Evolutionary conservation across 2,797 vertebrate genomes (phyloP).

Genomic region (Rhadinocentrus ornatus): DNA sequence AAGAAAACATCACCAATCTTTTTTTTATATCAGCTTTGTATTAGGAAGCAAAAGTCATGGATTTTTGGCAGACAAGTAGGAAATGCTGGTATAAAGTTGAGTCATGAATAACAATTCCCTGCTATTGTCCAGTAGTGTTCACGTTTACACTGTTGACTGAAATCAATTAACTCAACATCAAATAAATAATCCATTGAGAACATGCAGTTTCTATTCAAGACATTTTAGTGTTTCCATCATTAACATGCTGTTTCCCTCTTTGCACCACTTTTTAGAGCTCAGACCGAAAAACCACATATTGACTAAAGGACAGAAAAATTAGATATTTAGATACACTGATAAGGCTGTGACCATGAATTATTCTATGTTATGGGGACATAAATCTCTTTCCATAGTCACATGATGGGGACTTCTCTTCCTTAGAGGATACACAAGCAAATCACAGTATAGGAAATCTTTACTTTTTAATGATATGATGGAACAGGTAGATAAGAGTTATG

Average conservation of each 20-base stretch:
- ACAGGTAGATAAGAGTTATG: neutral
- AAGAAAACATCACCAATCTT: conserved; percentile 23
- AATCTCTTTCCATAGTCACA: neutral
- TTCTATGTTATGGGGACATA: neutral
- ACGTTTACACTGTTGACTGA: conserved; percentile 9
- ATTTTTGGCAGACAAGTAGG: conserved; percentile 14
- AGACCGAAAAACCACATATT: conserved; percentile 11
- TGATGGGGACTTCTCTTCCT: neutral
- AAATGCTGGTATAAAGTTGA: conserved; percentile 20
- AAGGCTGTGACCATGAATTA: conserved; percentile 1
- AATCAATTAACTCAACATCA: conserved; percentile 28
- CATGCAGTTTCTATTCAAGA: conserved; percentile 11
- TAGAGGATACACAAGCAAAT: conserved; percentile 1
- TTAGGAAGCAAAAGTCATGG: conserved; percentile 4
- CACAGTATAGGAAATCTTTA: neutral
- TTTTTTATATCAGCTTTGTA: conserved; percentile 18
- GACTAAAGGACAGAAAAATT: conserved; percentile 1
- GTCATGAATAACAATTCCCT: conserved; percentile 4
- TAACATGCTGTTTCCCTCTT: neutral
- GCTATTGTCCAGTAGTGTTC: conserved; percentile 19
- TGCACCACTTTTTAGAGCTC: conserved; percentile 14
- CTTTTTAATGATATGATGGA: neutral
- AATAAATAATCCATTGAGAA: conserved; percentile 24
- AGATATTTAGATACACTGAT: neutral
- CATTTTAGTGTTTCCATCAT: neutral